Conservation (phyloP, 2,888 invertebrate genomes). For the Penaeus monodon region DNA sequence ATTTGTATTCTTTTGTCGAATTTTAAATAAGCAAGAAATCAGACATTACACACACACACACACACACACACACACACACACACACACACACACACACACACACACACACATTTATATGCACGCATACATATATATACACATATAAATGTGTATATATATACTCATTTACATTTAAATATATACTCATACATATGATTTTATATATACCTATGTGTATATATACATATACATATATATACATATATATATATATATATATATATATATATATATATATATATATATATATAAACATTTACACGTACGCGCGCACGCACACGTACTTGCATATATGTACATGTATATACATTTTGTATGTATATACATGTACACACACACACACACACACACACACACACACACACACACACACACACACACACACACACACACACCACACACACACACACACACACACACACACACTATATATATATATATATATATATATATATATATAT, state of each 20-base stretch:
- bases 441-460: neutral
- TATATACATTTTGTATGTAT: slow-evolving; percentile 19
- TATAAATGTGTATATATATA: neutral
- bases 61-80: too few relatives aligned
- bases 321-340: slow-evolving; percentile 16
- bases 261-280: slow-evolving; percentile 15
- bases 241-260: slow-evolving; percentile 1
- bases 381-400: slow-evolving; percentile 3
- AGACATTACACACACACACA: too few relatives aligned
- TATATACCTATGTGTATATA: neutral
- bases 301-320: neutral
- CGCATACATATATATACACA: too few relatives aligned
- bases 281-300: slow-evolving; percentile 24
- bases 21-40: rapidly evolving
- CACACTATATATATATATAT: slow-evolving; percentile 32
- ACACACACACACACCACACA: neutral
- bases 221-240: neutral
- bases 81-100: too few relatives aligned
- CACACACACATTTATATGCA: too few relatives aligned
- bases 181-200: neutral
- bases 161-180: neutral
- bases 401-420: neutral
- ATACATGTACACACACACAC: slow-evolving; percentile 3
- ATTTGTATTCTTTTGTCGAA: too few relatives aligned
- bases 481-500: slow-evolving; percentile 32